These are phyloP conservation scores for Lophura swinhoii DNA, from an alignment of 2,797 vertebrate genomes.

Conservation along the genomic window DNA sequence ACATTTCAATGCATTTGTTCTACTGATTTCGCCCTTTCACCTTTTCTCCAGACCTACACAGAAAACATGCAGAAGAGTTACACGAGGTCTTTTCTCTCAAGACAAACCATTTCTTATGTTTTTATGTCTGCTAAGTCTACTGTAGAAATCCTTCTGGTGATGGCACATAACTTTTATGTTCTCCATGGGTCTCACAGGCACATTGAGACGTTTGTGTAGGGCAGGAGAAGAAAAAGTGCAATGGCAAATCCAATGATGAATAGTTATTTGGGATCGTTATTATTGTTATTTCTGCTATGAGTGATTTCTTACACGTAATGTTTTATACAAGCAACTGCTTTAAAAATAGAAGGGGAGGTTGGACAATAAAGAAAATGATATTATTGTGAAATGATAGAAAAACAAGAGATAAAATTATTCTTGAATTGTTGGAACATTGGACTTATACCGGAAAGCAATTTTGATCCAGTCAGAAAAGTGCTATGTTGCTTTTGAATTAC, in stretches of 20 bases:
- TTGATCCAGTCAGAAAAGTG: not conserved
- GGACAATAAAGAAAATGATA: not conserved
- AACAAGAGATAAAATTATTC: not conserved
- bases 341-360: not conserved
- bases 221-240: not conserved
- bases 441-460: not conserved
- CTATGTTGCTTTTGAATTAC: not conserved
- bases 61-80: not conserved
- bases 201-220: not conserved
- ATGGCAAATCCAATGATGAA: conserved; percentile 18
- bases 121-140: not conserved
- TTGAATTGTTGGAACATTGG: not conserved
- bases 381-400: not conserved
- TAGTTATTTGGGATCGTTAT: not conserved
- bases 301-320: conserved; percentile 16
- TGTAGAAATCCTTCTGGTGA: not conserved
- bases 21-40: not conserved
- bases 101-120: not conserved
- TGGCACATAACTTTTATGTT: not conserved
- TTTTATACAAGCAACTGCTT: not conserved
- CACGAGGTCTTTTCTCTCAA: not conserved
- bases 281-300: conserved; percentile 15
- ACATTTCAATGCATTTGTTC: not conserved
- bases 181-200: not conserved
- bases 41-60: not conserved